Conservation (phyloP, 2,797 vertebrate species). For the Gobionotothen gibberifrons region DNA sequence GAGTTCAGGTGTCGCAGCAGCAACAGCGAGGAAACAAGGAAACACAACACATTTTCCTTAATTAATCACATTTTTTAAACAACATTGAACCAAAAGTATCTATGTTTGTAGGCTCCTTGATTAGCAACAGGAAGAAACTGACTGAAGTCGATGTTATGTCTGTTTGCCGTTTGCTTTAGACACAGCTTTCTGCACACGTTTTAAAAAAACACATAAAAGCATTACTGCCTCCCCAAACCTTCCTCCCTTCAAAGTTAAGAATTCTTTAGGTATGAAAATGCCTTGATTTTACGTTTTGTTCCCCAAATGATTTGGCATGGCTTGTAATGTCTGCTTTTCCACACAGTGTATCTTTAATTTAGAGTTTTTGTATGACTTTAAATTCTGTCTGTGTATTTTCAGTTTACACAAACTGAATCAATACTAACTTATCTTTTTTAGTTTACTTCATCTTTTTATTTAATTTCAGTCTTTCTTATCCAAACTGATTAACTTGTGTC, state of each 20-base stretch:
- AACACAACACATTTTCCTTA: not conserved
- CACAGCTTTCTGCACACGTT: not conserved
- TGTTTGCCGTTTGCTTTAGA: not conserved
- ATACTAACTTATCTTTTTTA: slow-evolving; percentile 24
- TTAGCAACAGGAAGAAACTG: not conserved
- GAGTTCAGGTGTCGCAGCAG: too few relatives aligned
- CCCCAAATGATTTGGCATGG: not conserved
- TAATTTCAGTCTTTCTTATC: slow-evolving; percentile 9
- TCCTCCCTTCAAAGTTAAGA: not conserved
- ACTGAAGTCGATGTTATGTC: not conserved
- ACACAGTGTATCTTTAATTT: not conserved
- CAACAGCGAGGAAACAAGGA: too few relatives aligned
- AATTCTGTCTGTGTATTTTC: not conserved
- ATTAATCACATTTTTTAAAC: too few relatives aligned
- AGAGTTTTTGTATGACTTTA: not conserved
- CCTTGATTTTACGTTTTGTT: not conserved
- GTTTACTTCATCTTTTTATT: not conserved
- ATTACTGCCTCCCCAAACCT: not conserved
- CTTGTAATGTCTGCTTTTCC: not conserved
- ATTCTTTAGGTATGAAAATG: not conserved
- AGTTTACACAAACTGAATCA: not conserved
- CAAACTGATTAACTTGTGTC: slow-evolving; percentile 23
- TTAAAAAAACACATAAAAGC: not conserved
- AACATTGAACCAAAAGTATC: too few relatives aligned
- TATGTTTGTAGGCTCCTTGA: too few relatives aligned